Evolutionary conservation across 2,888 invertebrate species (phyloP), one percentile per base, ranked within the genome.

Genomic region (Vandiemenella viatica): DNA sequence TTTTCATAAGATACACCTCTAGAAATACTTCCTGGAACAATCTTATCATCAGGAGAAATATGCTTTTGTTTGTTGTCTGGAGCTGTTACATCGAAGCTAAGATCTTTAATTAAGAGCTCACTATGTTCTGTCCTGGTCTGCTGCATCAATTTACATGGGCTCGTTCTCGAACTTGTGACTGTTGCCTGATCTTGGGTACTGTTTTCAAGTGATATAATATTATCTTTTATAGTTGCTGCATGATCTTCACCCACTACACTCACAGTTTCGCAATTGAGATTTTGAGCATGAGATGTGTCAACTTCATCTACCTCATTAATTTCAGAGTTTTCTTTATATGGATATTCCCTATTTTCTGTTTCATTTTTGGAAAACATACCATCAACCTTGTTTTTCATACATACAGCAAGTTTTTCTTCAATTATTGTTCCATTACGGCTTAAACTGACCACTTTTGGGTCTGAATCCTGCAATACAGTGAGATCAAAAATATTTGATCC

Each of bases 401-500:
- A 38, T 15, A 16, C 17, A 3, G 4, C 13, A 20, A 52, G 21
- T 41, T 20, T 13, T 18, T 52, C 46, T 16, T 37, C 73, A 4
- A 83, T 63, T 58, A 78, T 77, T 17, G 71, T 65, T 1, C 75
- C 76, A 42, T 76, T 69, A 1, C 75, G 71, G 52, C 69, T 79
- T 22, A 86, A 67, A 53, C 80, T 77, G 0, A 86, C 78, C 54
- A 77, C 78, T 0, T 77, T 76, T 0, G 72, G 75, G 60, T 81
- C 77, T 52, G 75, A 75, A n/a, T 77, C 76, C 4, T 78, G 74
- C 20, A 83, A 68, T 56, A 82, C 73, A 55, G 79, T 74, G 1
- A 79, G 76, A 43, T 75, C 75, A 58, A 85, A 85, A 51, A 80
- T 74, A 1, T 80, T 78, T 32, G 76, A 76, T 1, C 82, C 83